A percentile compares a stretch with the other conserved stretches of the same genome.
Evolutionary conservation across 2,797 vertebrate species (phyloP).

Genomic region (Scleropages formosus): DNA sequence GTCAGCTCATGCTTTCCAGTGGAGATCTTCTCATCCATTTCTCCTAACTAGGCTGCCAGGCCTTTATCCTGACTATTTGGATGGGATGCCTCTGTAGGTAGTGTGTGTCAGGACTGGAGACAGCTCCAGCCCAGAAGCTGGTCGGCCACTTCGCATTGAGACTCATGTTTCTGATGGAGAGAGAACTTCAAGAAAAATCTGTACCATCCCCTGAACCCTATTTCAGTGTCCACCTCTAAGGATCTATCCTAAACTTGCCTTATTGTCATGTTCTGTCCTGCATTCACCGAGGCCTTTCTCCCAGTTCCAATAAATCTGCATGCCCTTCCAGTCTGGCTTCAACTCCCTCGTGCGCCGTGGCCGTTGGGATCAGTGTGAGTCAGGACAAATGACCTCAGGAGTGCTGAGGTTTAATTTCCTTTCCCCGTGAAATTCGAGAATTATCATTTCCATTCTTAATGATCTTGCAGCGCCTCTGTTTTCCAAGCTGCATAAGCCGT

Average conservation of each 20-base stretch:
- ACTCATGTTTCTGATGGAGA: conserved; percentile 6
- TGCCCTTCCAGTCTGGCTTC: background rate
- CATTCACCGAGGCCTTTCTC: background rate
- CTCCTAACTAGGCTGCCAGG: background rate
- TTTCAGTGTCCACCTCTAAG: background rate
- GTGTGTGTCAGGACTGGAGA: background rate
- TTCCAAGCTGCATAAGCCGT: background rate
- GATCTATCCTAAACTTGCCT: conserved; percentile 1
- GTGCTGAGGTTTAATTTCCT: conserved; percentile 1
- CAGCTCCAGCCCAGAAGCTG: background rate
- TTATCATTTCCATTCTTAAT: background rate
- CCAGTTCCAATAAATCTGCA: background rate
- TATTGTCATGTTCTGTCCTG: background rate
- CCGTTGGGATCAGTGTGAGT: background rate
- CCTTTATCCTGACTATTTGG: background rate
- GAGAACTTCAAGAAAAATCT: background rate
- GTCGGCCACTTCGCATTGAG: background rate
- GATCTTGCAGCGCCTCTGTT: background rate
- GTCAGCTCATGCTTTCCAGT: background rate
- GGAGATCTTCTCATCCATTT: background rate
- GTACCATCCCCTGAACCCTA: background rate
- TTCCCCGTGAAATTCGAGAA: background rate
- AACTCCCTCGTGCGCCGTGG: conserved; percentile 1
- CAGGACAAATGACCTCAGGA: conserved; percentile 6
- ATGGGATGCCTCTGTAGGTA: conserved; percentile 5